Conservation (phyloP, 2,888 invertebrate genomes). For the Athripsodes cinereus region DNA sequence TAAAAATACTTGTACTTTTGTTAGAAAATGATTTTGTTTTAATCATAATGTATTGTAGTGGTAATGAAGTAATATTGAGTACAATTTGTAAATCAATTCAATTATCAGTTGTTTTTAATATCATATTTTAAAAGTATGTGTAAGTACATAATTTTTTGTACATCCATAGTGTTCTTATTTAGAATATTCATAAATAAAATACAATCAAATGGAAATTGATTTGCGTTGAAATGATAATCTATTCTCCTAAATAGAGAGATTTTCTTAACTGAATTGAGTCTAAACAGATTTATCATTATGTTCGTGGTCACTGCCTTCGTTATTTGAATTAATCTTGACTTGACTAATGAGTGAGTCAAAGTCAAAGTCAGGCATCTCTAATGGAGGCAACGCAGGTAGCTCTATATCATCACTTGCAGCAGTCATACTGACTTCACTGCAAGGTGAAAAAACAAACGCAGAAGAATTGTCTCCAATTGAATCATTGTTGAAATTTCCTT, state of each 20-base stretch:
- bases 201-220: no score
- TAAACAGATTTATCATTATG: no score
- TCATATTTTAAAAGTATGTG: not conserved
- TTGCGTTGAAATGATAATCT: no score
- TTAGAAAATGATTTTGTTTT: no score
- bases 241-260: no score
- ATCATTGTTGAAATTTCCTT: constrained; percentile 27
- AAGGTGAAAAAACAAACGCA: constrained; percentile 39
- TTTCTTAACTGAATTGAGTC: no score
- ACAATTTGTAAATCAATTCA: no score
- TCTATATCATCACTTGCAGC: constrained; percentile 31
- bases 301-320: not conserved
- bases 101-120: no score
- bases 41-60: no score
- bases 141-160: not conserved
- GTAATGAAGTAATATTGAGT: no score
- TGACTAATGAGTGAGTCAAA: constrained; percentile 32
- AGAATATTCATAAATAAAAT: not conserved
- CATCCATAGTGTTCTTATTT: not conserved
- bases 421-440: constrained; percentile 38
- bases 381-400: constrained; percentile 49
- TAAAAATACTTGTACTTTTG: no score
- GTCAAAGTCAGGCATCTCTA: constrained; percentile 59
- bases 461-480: constrained; percentile 37
- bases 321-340: constrained; percentile 11